Evolutionary conservation across 2,797 vertebrate species (phyloP), one percentile per base, ranked within the genome.

Genomic region (Melanotaenia parkinsoni): DNA sequence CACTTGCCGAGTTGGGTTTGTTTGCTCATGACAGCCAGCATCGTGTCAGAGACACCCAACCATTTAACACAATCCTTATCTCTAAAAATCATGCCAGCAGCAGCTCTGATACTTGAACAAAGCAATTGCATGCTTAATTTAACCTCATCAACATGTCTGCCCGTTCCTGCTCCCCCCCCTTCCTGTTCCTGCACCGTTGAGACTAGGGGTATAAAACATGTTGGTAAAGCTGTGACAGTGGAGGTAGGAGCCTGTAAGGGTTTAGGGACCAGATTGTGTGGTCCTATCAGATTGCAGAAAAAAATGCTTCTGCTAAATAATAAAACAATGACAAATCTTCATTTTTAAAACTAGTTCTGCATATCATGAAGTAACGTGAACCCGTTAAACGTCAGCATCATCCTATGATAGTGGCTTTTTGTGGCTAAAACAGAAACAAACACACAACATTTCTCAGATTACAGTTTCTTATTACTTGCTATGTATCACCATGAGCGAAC

Each of bases 161-260:
- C 75, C 47, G 10, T 5, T 13, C 24, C 14, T 14, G 58, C 1
- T 51, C 37, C 54, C 4, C 26, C 22, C 28, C 33, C 28, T 14
- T 66, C 35, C 67, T 56, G 30, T 57, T 81, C 81, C 72, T 77
- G 85, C 4, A 63, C 77, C 62, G 79, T 72, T 0, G 26, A 78
- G 81, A 82, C 81, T 79, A 67, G 77, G 92, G 76, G 79, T 81
- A 74, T 89, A 84, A 89, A 63, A 91, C 88, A 85, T 90, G 89
- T 88, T 80, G 83, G 77, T 83, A 74, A 67, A 72, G 63, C 74
- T 68, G 80, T 84, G 88, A 92, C 89, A 91, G 66, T 80, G 79
- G 58, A 88, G 74, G 81, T 67, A 72, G 80, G 74, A 81, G 82
- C 62, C 74, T 57, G 22, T 71, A 61, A 85, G 80, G 74, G 76